These are phyloP conservation scores for Thrips palmi DNA, from an alignment of 1,140 invertebrate species.

Conservation along the genomic window DNA sequence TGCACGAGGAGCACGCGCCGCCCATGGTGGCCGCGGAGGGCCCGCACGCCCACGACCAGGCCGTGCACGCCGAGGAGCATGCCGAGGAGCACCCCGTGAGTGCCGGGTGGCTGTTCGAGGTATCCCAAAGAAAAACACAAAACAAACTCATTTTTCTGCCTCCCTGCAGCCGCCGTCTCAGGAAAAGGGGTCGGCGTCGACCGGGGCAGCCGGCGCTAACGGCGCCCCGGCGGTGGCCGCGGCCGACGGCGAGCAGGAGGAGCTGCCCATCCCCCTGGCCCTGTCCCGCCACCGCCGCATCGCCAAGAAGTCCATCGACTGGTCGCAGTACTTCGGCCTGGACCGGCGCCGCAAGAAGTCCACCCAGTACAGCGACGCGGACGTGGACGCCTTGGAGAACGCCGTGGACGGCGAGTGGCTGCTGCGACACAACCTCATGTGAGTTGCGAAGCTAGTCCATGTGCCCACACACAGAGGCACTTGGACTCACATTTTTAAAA, in stretches of 20 bases:
- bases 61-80: no score
- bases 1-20: no score
- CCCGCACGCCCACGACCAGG: no score
- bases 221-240: constrained; percentile 4
- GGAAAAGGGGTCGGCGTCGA: background rate
- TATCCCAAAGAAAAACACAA: background rate
- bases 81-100: no score
- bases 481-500: no score
- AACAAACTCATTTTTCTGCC: no score
- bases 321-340: constrained; percentile 69
- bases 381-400: constrained; percentile 15
- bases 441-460: constrained; percentile 17
- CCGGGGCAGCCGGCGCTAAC: background rate
- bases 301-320: constrained; percentile 62
- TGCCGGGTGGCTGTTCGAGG: no score
- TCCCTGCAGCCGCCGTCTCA: background rate
- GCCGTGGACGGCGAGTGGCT: constrained; percentile 31
- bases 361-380: constrained; percentile 23
- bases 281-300: no score
- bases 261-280: no score
- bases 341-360: constrained; percentile 55
- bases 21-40: no score
- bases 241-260: no score
- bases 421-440: constrained; percentile 29
- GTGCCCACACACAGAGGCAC: no score